Base-by-base conservation (phyloP, 2,888 invertebrate species). In the Cotesia congregata region DNA sequence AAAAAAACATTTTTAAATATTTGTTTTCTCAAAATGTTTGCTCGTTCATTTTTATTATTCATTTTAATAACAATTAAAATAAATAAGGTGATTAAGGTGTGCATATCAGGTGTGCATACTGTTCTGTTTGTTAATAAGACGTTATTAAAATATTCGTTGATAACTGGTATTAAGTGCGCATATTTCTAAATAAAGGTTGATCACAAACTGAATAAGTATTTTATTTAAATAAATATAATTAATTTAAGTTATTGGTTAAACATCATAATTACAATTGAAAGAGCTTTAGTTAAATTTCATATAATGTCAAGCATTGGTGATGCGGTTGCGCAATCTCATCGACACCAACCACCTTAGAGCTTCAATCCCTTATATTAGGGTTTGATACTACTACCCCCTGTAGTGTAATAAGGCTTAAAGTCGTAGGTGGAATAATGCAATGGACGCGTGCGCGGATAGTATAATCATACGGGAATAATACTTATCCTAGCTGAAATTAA, bases 131-230 rank as follows among this genome's bases (percentile, higher is more conserved):
- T 74, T 74, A 60, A 77, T 30, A 30, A 30, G 0, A 30, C 30
- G 60, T 65, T 64, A 60, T 65, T 73, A 60, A 59, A 64, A 74
- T 69, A 70, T 76, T 69, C 73, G 73, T 77, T 76, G 74, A 75
- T 76, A 67, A 76, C 82, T 83, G 81, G 78, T 84, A 84, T 84
- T 83, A 67, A 81, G 80, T 83, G 82, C 82, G 81, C 84, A 83
- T 83, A 84, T 85, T 83, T 83, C 82, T 84, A 83, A 84, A 85
- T 86, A 85, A 85, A 86, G 83, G 81, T 83, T 83, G 83, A 83
- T 82, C 76, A 82, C 78, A 82, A 83, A 81, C 68, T 81, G 20
- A 38, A 68, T 5, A 65, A 64, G 62, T 7, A 41, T 50, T 59
- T 40, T 68, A 41, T 62, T 62, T 20, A 67, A 12, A 1, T 30